Conservation (phyloP, 2,113 vertebrate genomes). For the Neogale vison region DNA sequence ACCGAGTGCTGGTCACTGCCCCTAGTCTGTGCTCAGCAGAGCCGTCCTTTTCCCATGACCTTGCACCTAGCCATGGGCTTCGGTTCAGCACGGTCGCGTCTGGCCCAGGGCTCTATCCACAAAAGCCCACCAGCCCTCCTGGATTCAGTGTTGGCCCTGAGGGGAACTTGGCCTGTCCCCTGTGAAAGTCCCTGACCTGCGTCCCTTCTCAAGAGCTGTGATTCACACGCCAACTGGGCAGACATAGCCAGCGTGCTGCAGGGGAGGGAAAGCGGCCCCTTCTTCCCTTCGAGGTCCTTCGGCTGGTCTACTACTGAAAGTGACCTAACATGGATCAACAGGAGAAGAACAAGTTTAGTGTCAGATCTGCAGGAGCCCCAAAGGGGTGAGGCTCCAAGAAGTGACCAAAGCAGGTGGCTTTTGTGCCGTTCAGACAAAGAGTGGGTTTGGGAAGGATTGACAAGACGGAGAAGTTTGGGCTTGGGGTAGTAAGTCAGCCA, state of each 20-base stretch:
- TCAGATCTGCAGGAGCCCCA: not conserved
- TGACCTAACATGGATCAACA: not conserved
- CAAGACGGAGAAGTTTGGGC: not conserved
- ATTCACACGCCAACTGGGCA: not conserved
- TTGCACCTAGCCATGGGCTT: not conserved
- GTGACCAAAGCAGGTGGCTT: not conserved
- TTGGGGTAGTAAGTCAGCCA: not conserved
- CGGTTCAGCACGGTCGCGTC: fast-evolving
- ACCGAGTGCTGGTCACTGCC: fast-evolving
- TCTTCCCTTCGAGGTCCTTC: not conserved
- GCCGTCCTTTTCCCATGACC: fast-evolving
- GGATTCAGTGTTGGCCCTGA: not conserved
- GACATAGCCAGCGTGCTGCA: not conserved
- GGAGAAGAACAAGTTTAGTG: not conserved
- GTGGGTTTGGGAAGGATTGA: not conserved
- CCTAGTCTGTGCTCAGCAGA: fast-evolving
- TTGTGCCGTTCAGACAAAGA: not conserved
- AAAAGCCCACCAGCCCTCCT: not conserved
- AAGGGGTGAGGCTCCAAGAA: not conserved
- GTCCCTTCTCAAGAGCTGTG: not conserved
- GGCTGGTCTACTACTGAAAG: not conserved
- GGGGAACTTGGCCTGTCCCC: fast-evolving
- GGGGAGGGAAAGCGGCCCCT: not conserved
- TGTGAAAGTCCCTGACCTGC: fast-evolving
- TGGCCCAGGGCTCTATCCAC: not conserved